phyloP scores from a whole-genome alignment of 2,888 invertebrate species.

The Dryobotodes eremita region DNA sequence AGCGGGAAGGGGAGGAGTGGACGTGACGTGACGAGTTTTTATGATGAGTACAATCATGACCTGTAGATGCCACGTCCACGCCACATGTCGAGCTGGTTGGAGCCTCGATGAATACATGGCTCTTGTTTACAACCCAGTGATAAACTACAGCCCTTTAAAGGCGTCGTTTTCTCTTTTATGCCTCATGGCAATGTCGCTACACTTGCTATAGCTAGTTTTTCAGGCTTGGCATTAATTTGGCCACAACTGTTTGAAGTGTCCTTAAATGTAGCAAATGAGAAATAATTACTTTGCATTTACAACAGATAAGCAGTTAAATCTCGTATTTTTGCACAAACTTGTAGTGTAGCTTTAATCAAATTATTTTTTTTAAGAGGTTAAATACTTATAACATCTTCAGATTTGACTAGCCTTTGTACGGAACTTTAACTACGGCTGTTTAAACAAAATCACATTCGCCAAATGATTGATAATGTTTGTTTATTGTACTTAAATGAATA shows the following conservation, averaged over 20 bases:
- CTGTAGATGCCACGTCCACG: slow-evolving; percentile 76
- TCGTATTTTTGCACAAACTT: neutral
- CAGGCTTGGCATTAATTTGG: neutral
- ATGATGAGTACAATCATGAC: slow-evolving; percentile 84
- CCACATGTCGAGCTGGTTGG: slow-evolving; percentile 75
- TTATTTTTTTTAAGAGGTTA: neutral
- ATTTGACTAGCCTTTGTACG: neutral
- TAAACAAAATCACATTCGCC: slow-evolving; percentile 24
- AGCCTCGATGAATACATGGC: slow-evolving; percentile 73
- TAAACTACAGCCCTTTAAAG: slow-evolving; percentile 48
- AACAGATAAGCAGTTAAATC: neutral
- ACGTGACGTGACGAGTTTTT: slow-evolving; percentile 86
- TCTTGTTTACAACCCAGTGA: slow-evolving; percentile 62
- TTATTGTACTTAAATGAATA: slow-evolving; percentile 64
- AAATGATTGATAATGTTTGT: slow-evolving; percentile 63
- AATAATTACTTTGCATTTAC: slow-evolving; percentile 7
- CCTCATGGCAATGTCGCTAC: slow-evolving; percentile 6
- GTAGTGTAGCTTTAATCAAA: neutral
- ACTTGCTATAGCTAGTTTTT: slow-evolving; percentile 7
- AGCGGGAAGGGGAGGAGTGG: slow-evolving; percentile 62
- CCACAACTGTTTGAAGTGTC: neutral
- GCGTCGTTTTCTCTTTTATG: slow-evolving; percentile 33
- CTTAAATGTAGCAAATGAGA: neutral
- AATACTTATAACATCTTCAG: neutral
- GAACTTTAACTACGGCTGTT: neutral